Conservation (phyloP, 2,113 vertebrate species). For the Octodon degus region DNA sequence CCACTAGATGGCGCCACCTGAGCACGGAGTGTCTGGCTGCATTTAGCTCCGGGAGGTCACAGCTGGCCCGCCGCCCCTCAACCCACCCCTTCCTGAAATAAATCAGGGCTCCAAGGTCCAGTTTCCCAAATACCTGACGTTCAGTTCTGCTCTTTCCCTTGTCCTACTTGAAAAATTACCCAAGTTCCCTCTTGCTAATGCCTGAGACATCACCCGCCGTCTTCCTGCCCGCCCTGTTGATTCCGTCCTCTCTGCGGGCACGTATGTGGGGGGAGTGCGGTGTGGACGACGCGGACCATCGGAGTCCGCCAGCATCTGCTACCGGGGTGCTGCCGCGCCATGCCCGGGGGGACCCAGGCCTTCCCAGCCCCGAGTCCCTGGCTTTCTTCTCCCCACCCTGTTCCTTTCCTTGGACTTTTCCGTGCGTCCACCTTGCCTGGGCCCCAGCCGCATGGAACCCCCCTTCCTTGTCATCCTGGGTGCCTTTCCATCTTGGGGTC, state of each 20-base stretch:
- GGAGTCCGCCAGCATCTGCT: not conserved
- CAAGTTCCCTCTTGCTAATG: not conserved
- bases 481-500: not conserved
- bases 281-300: accelerated
- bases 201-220: too few species aligned
- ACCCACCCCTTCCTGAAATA: not conserved
- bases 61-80: not conserved
- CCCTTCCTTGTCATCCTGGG: accelerated
- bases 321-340: accelerated
- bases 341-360: not conserved
- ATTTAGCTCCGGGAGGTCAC: not conserved
- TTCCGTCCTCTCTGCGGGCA: not conserved
- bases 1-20: slow-evolving; percentile 63
- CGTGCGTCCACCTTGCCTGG: not conserved
- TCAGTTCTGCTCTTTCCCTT: not conserved
- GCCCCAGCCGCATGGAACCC: too few species aligned
- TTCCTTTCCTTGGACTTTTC: not conserved
- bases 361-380: accelerated
- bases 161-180: not conserved
- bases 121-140: not conserved
- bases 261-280: too few species aligned
- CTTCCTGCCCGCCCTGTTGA: not conserved
- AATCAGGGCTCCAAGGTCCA: not conserved
- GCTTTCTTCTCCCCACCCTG: too few species aligned
- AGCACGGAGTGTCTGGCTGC: not conserved